Conservation (phyloP, 1,140 invertebrate genomes). For the Hycleus cichorii region DNA sequence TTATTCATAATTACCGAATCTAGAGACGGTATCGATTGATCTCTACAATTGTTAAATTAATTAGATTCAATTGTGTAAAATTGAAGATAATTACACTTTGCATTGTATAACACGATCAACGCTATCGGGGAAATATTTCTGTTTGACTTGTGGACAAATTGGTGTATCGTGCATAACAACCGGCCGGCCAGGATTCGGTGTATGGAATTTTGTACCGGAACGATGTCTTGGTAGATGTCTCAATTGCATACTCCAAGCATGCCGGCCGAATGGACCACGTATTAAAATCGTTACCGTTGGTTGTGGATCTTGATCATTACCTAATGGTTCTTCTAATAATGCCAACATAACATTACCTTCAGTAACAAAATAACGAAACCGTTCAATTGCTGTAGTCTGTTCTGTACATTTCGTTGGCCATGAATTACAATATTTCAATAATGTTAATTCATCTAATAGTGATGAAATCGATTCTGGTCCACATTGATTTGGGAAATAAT, state of each 20-base stretch:
- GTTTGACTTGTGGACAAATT: constrained; percentile 54
- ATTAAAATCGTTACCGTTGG: constrained; percentile 74
- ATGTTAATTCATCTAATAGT: constrained; percentile 77
- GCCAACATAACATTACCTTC: constrained; percentile 86
- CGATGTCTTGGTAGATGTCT: constrained; percentile 74
- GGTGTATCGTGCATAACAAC: constrained; percentile 66
- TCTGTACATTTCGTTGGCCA: constrained; percentile 47
- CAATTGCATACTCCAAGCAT: constrained; percentile 89
- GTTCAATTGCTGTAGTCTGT: constrained; percentile 50
- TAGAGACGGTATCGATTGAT: constrained; percentile 62
- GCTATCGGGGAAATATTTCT: constrained; percentile 74
- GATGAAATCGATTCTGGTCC: constrained; percentile 79
- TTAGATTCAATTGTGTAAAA: not conserved
- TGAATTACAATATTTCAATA: constrained; percentile 71
- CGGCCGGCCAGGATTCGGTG: constrained; percentile 67
- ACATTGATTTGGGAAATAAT: constrained; percentile 71
- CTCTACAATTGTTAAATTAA: constrained; percentile 44
- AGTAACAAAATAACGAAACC: constrained; percentile 84
- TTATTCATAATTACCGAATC: constrained; percentile 52
- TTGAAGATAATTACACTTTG: constrained; percentile 59
- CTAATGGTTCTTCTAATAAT: constrained; percentile 83
- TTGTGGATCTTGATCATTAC: constrained; percentile 70
- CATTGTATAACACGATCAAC: constrained; percentile 73
- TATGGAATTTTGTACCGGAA: constrained; percentile 61
- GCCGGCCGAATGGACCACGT: constrained; percentile 83